Conservation (phyloP, 2,797 vertebrate genomes). For the Thunnus albacares region DNA sequence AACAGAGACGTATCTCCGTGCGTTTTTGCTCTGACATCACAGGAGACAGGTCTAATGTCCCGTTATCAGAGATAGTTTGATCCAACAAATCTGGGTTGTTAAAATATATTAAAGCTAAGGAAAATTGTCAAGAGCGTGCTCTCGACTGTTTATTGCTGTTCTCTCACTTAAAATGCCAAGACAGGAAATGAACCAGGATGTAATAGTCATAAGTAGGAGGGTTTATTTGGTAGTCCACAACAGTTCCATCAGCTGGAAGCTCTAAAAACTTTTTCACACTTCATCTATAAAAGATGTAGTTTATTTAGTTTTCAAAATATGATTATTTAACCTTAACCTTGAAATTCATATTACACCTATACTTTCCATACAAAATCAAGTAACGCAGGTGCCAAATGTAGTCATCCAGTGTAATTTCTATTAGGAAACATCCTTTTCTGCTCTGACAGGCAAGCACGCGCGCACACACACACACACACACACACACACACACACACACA, state of each 20-base stretch:
- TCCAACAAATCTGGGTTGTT: not conserved
- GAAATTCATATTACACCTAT: too few relatives aligned
- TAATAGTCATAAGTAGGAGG: not conserved
- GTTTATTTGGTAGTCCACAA: too few relatives aligned
- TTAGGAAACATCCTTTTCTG: not conserved
- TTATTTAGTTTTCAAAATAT: too few relatives aligned
- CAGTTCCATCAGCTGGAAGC: too few relatives aligned
- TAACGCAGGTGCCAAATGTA: not conserved
- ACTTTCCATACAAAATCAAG: not conserved
- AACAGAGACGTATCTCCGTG: too few relatives aligned
- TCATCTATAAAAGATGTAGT: too few relatives aligned
- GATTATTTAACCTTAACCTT: too few relatives aligned
- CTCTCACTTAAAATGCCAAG: conserved; percentile 8
- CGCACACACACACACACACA: too few relatives aligned
- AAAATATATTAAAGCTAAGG: not conserved
- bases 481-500: not conserved
- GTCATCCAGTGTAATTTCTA: not conserved
- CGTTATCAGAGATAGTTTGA: not conserved
- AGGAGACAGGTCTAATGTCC: too few relatives aligned
- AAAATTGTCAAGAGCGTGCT: not conserved
- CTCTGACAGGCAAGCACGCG: not conserved
- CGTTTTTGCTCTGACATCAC: not conserved
- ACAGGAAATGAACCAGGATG: not conserved
- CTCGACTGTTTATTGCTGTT: not conserved
- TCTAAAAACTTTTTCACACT: too few relatives aligned